Evolutionary conservation across 2,113 vertebrate species (phyloP), one percentile per base, ranked within the genome.

Genomic region (Meles meles): DNA sequence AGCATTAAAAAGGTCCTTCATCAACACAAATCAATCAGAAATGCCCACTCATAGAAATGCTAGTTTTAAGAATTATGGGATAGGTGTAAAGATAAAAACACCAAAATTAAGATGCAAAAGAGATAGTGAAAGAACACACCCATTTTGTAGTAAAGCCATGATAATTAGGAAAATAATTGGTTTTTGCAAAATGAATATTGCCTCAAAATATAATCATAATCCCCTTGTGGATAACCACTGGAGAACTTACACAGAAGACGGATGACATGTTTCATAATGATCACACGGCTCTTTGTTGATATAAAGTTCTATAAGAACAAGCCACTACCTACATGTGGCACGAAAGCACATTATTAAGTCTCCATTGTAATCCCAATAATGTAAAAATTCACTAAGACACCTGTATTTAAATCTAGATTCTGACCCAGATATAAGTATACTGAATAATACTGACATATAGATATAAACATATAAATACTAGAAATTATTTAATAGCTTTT

Each of bases 11-110:
- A 47, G 7, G 27, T 80, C 14, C 5, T 29, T 65, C 31, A 67
- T 87, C 67, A 88, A 77, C 18, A 77, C 23, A 94, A 96, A 76
- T 84, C 89, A 91, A 84, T 81, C 34, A 96, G 61, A 92, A 95
- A 92, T 77, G 42, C 52, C 72, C 65, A 55, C 77, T 96, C 59
- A 25, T 21, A 52, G 57, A 86, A 85, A 12, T 63, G 6, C 34
- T 72, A 7, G 3, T 79, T 63, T 87, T 37, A 63, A 82, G 95
- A 97, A 76, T 63, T 18, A n/a, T 42, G 7, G 7, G 67, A 42
- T 63, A 17, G 20, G 6, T 69, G 6, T 57, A 74, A 86, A 97
- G 94, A 44, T 81, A 83, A 84, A 91, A 21, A 81, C 65, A 65
- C 74, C 20, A 25, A 67, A 81, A 79, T 57, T 90, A 88, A 57